Evolutionary conservation across 2,888 invertebrate species (phyloP).

Genomic region (Vanessa cardui): DNA sequence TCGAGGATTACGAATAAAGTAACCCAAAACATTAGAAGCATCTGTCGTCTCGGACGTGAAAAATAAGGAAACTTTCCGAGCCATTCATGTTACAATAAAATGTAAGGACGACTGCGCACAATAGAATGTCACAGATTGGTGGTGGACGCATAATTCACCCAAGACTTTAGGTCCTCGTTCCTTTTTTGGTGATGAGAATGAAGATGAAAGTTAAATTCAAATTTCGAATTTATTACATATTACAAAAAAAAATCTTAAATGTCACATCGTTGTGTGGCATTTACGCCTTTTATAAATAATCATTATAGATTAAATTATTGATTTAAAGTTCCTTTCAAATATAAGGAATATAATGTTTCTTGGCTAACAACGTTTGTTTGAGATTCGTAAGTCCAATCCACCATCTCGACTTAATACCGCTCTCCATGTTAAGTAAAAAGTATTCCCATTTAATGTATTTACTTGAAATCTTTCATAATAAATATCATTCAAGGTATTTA

Average conservation of each 20-base stretch:
- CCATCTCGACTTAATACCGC: background rate
- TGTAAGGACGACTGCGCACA: slow-evolving; percentile 47
- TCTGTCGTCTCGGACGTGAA: slow-evolving; percentile 56
- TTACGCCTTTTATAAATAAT: too few relatives aligned
- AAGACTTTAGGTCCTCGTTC: background rate
- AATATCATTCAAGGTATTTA: background rate
- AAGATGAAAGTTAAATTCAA: background rate
- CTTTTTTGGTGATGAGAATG: background rate
- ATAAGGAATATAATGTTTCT: background rate
- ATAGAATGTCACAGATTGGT: slow-evolving; percentile 18
- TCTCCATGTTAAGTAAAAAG: background rate
- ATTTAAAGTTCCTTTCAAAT: background rate
- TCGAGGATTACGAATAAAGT: slow-evolving; percentile 51
- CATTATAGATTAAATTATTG: too few relatives aligned
- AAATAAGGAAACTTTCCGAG: slow-evolving; percentile 54
- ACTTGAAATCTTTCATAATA: background rate
- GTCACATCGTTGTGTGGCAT: background rate
- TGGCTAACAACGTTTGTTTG: background rate
- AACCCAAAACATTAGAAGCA: slow-evolving; percentile 55
- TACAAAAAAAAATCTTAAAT: background rate
- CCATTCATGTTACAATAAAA: slow-evolving; percentile 61
- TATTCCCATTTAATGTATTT: background rate
- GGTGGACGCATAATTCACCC: slow-evolving; percentile 9
- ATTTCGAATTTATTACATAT: background rate
- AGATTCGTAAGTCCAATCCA: background rate